These are phyloP conservation scores for Rhadinocentrus ornatus DNA, from an alignment of 2,797 vertebrate species.

Conservation along the genomic window DNA sequence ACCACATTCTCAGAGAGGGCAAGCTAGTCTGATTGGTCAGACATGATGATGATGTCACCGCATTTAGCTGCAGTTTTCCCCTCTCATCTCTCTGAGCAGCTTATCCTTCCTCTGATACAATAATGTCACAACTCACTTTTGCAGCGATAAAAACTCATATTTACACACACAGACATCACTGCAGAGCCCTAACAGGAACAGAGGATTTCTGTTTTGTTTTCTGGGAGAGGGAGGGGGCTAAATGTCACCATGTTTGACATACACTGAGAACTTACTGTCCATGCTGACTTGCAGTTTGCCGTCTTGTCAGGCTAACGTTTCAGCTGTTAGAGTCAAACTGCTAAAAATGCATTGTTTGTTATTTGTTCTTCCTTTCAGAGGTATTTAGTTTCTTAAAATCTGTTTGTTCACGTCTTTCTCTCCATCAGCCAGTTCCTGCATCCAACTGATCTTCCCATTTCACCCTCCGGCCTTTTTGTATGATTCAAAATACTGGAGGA, in stretches of 20 bases:
- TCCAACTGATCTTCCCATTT: neutral
- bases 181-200: slow-evolving; percentile 35
- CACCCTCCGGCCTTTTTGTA: slow-evolving; percentile 19
- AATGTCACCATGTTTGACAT: slow-evolving; percentile 41
- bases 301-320: slow-evolving; percentile 68
- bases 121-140: slow-evolving; percentile 51
- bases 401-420: neutral
- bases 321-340: slow-evolving; percentile 66
- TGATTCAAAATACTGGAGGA: neutral
- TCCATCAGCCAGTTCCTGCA: neutral
- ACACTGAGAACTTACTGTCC: slow-evolving; percentile 26
- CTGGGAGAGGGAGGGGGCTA: no score
- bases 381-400: slow-evolving; percentile 51
- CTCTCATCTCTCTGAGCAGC: slow-evolving; percentile 2
- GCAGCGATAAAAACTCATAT: slow-evolving; percentile 56
- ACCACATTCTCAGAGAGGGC: neutral
- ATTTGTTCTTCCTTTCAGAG: slow-evolving; percentile 14
- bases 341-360: slow-evolving; percentile 53
- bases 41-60: slow-evolving; percentile 11
- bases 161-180: slow-evolving; percentile 28
- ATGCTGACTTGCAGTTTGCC: slow-evolving; percentile 65
- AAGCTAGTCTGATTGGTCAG: slow-evolving; percentile 26
- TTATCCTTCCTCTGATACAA: slow-evolving; percentile 36
- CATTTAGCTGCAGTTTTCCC: slow-evolving; percentile 5
- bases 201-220: slow-evolving; percentile 18